Evolutionary conservation across 2,888 invertebrate species (phyloP).

Genomic region (Rotaria macrura): DNA sequence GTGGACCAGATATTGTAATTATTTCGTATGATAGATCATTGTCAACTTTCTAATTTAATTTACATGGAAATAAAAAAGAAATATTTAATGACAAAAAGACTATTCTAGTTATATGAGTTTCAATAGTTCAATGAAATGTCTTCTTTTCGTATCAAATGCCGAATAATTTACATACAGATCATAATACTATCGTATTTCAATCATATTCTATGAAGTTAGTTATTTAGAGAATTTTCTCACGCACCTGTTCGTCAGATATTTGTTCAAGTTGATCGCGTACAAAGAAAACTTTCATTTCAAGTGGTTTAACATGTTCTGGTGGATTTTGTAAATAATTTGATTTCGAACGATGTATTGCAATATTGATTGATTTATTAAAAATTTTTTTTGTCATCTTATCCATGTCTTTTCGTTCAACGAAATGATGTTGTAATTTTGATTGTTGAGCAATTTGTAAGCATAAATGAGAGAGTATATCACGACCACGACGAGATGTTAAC

Average conservation of each 20-base stretch:
- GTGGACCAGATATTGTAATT: neutral
- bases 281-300: conserved; percentile 20
- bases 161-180: too few species aligned
- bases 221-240: neutral
- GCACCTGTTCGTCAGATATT: neutral
- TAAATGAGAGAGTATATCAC: neutral
- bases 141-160: too few species aligned
- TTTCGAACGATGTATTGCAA: neutral
- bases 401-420: conserved; percentile 14
- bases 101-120: too few species aligned
- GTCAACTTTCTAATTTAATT: neutral
- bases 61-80: neutral
- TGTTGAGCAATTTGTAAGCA: conserved; percentile 15
- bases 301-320: neutral
- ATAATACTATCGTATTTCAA: too few species aligned
- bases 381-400: neutral
- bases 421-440: conserved; percentile 9
- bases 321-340: neutral
- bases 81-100: too few species aligned
- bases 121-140: too few species aligned
- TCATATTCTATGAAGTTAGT: too few species aligned
- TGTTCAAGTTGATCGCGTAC: neutral
- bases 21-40: neutral
- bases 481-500: neutral
- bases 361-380: neutral